Percentiles rank a stretch among this genome's conserved stretches.
Evolutionary conservation across 2,113 vertebrate genomes (phyloP).

Genomic region (Entelurus aequoreus): DNA sequence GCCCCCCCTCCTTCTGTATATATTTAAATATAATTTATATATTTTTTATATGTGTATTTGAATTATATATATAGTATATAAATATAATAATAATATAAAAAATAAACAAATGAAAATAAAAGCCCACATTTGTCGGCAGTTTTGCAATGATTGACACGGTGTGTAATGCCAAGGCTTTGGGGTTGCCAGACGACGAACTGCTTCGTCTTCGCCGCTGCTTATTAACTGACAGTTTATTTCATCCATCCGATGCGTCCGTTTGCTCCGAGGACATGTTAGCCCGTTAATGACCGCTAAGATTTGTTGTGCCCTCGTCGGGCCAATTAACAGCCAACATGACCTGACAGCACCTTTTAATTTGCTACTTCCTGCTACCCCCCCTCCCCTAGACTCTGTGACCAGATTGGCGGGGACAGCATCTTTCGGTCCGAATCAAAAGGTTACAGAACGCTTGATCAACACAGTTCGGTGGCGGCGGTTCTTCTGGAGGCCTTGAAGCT

Average conservation of each 20-base stretch:
- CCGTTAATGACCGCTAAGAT: constrained; percentile 57
- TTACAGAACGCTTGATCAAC: constrained; percentile 52
- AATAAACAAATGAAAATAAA: not conserved
- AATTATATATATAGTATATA: too few species aligned
- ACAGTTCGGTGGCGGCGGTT: constrained; percentile 40
- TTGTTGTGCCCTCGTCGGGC: constrained; percentile 50
- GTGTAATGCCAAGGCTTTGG: constrained; percentile 16
- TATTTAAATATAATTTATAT: too few species aligned
- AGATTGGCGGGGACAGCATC: constrained; percentile 60
- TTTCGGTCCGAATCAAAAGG: constrained; percentile 59
- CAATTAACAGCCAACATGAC: constrained; percentile 60
- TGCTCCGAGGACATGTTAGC: constrained; percentile 55
- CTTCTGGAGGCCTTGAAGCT: constrained; percentile 32
- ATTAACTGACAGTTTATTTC: constrained; percentile 56
- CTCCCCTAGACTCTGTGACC: constrained; percentile 32
- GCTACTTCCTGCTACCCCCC: constrained; percentile 40
- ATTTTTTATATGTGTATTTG: too few species aligned
- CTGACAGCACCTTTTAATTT: constrained; percentile 51
- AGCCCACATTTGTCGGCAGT: constrained; percentile 8
- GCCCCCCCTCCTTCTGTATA: too few species aligned
- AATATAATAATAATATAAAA: too few species aligned
- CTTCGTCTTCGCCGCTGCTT: constrained; percentile 37
- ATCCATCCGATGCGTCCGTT: constrained; percentile 30
- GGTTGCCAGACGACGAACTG: constrained; percentile 20
- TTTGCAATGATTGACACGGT: constrained; percentile 5